Evolutionary conservation across 1,140 invertebrate species (phyloP).

Genomic region (Ridgeia piscesae): DNA sequence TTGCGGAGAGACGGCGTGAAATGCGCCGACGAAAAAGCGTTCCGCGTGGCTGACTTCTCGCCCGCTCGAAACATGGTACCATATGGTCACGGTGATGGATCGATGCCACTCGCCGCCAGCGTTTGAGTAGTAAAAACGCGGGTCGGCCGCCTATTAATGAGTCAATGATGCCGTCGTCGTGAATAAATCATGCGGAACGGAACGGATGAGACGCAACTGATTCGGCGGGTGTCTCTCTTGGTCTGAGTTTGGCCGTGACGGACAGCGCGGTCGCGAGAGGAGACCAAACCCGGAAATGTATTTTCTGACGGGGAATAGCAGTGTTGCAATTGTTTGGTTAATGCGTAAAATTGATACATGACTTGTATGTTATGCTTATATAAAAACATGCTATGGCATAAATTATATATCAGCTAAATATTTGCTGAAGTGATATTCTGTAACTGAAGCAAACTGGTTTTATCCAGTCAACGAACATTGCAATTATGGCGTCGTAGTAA

Average conservation of each 20-base stretch:
- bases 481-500: no score
- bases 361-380: neutral
- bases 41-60: neutral
- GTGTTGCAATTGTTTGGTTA: neutral
- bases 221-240: neutral
- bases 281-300: neutral
- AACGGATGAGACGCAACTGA: neutral
- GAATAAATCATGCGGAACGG: neutral
- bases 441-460: no score
- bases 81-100: neutral
- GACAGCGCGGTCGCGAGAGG: neutral
- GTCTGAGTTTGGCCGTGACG: neutral
- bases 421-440: no score
- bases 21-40: neutral
- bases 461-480: no score
- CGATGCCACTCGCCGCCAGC: neutral
- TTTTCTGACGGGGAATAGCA: neutral
- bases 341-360: neutral
- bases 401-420: no score
- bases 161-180: neutral
- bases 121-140: slow-evolving; percentile 5
- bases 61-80: neutral
- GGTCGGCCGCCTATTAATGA: neutral
- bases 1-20: neutral
- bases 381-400: no score